Conservation (phyloP, 2,888 invertebrate species). For the Tiphia femorata region DNA sequence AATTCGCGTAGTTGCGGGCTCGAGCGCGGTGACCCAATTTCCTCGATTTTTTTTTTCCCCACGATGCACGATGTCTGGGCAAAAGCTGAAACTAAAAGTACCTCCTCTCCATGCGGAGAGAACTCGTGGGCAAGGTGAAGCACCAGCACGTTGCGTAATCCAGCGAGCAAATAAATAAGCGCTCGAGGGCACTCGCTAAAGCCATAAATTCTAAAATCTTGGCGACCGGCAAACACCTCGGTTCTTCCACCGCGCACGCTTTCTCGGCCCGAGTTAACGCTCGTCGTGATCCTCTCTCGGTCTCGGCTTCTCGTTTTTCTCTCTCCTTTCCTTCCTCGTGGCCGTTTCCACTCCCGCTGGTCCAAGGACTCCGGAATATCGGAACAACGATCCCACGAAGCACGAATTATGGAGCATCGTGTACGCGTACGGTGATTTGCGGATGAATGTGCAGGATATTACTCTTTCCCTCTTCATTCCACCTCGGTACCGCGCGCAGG, state of each 20-base stretch:
- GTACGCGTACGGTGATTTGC: too few relatives aligned
- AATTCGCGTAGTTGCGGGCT: too few relatives aligned
- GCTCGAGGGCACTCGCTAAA: constrained; percentile 5
- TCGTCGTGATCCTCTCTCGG: constrained; percentile 14
- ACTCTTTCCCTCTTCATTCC: too few relatives aligned
- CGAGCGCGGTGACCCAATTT: too few relatives aligned
- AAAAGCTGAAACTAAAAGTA: not conserved
- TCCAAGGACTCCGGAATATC: too few relatives aligned
- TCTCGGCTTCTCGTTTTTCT: too few relatives aligned
- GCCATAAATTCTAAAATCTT: constrained; percentile 20
- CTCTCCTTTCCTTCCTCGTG: too few relatives aligned
- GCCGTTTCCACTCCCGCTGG: constrained; percentile 15
- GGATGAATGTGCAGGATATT: too few relatives aligned
- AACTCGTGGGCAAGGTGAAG: not conserved
- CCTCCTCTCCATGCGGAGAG: not conserved
- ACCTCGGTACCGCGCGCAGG: too few relatives aligned
- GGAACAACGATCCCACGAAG: not conserved
- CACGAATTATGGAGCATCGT: constrained; percentile 3
- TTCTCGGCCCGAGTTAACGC: constrained; percentile 10
- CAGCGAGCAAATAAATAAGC: constrained; percentile 19
- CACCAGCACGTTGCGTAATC: constrained; percentile 9
- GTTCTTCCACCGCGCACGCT: constrained; percentile 10
- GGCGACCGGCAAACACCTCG: constrained; percentile 11
- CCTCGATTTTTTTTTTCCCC: too few relatives aligned
- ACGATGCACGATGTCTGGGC: not conserved